Base-by-base conservation (phyloP, 1,140 invertebrate species). In the Branchinecta lindahli region DNA sequence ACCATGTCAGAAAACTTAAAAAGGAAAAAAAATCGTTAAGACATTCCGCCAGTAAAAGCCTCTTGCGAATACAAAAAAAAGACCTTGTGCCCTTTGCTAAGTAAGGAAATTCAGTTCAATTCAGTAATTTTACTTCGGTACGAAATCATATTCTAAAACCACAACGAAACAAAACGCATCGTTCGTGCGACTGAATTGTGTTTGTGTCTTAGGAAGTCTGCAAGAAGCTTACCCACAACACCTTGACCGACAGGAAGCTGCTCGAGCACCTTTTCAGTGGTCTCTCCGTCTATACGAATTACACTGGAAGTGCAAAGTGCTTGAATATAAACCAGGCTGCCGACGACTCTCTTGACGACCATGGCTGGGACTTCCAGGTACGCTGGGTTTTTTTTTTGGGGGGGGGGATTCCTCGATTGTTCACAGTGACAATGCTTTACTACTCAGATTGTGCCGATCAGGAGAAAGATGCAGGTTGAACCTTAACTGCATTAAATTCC, bases 351-450 rank as follows among this genome's bases (percentile, higher is more conserved):
- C 77, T 92, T 10, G 87, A 86, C 61, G 84, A 84, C 44, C 67
- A 76, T 44, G 88, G 85, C 7, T 96, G 93, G 93, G 82, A 87
- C 73, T 90, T 86, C 78, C 87, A 87, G 80, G 85, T 86, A 78
- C 70, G 44, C 66, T 20, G 68, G n/a, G n/a, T n/a, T 66, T 18
- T 72, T 73, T 33, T 15, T 61, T 1, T 61, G 33, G 33, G 33
- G 33, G 33, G 33, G 33, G 33, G 2, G 33, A 33, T 33, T 33
- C 33, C 33, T 33, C 5, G 44, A 44, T 66, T 45, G 46, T 73
- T 67, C 46, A 69, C 46, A 46, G 45, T 44, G 18, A 52, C 10
- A n/a, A 66, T 71, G 69, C 69, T 66, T 69, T 44, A 70, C 52
- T 71, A 70, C 66, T 69, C 69, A 44, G 69, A 65, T 8, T 65